These are phyloP conservation scores for Harpagoxenus sublaevis DNA, from an alignment of 2,888 invertebrate species.

Conservation along the genomic window DNA sequence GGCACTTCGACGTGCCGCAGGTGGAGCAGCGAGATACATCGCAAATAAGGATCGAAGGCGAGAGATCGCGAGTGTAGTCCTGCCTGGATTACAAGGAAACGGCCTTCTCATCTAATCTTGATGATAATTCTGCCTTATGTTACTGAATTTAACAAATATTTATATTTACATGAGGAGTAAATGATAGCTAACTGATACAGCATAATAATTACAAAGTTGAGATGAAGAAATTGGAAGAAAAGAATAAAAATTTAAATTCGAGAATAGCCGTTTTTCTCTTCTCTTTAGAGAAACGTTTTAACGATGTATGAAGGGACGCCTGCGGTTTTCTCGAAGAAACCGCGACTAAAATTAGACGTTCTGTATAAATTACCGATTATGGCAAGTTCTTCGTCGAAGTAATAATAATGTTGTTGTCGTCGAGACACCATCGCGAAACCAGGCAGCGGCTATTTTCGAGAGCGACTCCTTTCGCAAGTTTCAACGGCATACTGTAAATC, in stretches of 20 bases:
- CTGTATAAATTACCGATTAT: conserved; percentile 26
- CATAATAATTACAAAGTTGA: background rate
- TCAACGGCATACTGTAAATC: conserved; percentile 53
- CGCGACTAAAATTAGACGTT: conserved; percentile 20
- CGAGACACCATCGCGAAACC: conserved; percentile 21
- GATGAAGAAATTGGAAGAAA: background rate
- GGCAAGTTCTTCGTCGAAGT: conserved; percentile 29
- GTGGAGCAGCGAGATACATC: conserved; percentile 40
- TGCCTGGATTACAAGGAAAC: background rate
- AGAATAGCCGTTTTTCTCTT: background rate
- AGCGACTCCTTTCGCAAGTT: conserved; percentile 61
- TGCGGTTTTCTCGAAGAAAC: background rate
- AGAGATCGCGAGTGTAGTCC: background rate
- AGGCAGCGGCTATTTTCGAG: conserved; percentile 71
- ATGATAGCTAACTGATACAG: background rate
- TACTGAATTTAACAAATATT: background rate
- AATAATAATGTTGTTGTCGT: conserved; percentile 49
- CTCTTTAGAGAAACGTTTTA: background rate
- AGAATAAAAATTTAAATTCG: background rate
- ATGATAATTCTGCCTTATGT: background rate
- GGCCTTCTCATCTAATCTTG: background rate
- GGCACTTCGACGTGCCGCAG: conserved; percentile 47
- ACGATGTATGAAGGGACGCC: background rate
- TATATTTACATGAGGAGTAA: background rate
- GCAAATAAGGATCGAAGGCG: conserved; percentile 50